A percentile compares a stretch with the other conserved stretches of the same genome.
These are phyloP conservation scores for Pseudomugil tenellus DNA, from an alignment of 2,797 vertebrate species.

Conservation along the genomic window DNA sequence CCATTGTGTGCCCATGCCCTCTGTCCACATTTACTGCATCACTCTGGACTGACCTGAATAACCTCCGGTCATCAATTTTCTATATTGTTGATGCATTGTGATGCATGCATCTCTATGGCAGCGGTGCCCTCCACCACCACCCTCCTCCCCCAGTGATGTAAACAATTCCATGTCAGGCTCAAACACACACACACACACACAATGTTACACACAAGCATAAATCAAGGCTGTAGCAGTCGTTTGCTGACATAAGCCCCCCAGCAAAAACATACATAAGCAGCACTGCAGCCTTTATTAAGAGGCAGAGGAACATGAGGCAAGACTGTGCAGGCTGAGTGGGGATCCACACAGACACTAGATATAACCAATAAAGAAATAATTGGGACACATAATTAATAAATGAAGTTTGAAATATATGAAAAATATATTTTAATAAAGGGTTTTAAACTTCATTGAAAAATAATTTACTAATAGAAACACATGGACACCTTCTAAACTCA, in stretches of 20 bases:
- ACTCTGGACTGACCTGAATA: conserved; percentile 69
- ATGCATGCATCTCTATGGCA: conserved; percentile 52
- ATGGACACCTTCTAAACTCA: conserved; percentile 21
- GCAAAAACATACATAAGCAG: conserved; percentile 58
- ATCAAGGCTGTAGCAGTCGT: conserved; percentile 45
- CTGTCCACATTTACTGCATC: conserved; percentile 45
- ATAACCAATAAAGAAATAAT: conserved; percentile 55
- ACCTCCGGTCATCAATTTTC: conserved; percentile 70
- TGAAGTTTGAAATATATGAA: conserved; percentile 25
- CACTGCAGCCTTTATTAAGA: conserved; percentile 51
- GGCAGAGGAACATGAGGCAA: conserved; percentile 36
- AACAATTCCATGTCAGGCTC: conserved; percentile 37
- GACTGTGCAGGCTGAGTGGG: conserved; percentile 34
- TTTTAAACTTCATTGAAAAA: conserved; percentile 22
- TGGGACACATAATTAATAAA: conserved; percentile 59
- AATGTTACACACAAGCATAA: conserved; percentile 37
- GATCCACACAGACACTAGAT: conserved; percentile 8
- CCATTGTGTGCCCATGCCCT: conserved; percentile 29
- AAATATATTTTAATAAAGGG: conserved; percentile 13
- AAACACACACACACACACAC: conserved; percentile 15
- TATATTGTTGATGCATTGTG: conserved; percentile 62
- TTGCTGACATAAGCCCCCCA: conserved; percentile 54
- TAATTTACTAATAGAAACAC: conserved; percentile 29
- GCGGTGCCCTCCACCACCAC: background rate
- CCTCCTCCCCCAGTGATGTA: conserved; percentile 12